These are phyloP conservation scores for Drosophila pseudoobscura DNA, from an alignment of 1,140 invertebrate species.

Conservation along the genomic window DNA sequence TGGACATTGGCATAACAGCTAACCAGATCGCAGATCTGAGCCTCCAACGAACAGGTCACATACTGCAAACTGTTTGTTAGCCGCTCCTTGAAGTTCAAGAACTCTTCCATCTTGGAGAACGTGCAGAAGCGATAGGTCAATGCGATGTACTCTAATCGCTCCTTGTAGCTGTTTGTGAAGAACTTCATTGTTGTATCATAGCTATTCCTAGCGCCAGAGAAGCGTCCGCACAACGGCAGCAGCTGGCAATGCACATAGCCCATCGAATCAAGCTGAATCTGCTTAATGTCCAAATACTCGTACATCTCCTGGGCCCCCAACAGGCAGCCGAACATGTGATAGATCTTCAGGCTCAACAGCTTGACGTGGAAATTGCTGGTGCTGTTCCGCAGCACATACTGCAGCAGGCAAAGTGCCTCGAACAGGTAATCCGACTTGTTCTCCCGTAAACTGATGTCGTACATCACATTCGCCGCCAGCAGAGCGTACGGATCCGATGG, in stretches of 20 bases:
- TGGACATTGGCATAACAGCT: conserved; percentile 69
- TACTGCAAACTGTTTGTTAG: conserved; percentile 93
- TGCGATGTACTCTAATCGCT: conserved; percentile 95
- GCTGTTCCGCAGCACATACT: conserved; percentile 88
- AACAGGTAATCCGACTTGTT: conserved; percentile 86
- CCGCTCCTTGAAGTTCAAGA: conserved; percentile 92
- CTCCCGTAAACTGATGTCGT: conserved; percentile 87
- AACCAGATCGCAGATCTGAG: conserved; percentile 90
- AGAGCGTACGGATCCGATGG: conserved; percentile 90
- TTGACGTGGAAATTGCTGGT: conserved; percentile 92
- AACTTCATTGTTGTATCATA: conserved; percentile 91
- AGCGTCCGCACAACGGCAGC: conserved; percentile 88
- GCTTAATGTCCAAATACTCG: conserved; percentile 93
- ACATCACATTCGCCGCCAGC: conserved; percentile 90
- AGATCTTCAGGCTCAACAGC: conserved; percentile 88
- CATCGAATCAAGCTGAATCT: conserved; percentile 96
- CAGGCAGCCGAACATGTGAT: conserved; percentile 89
- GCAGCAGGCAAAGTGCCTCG: conserved; percentile 87
- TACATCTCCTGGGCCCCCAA: conserved; percentile 88
- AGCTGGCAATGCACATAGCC: conserved; percentile 92
- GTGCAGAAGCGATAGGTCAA: conserved; percentile 97
- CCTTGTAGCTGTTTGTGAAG: conserved; percentile 93
- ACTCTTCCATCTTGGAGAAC: conserved; percentile 95
- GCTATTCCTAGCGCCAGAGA: conserved; percentile 86
- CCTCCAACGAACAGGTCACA: conserved; percentile 90